Percentiles rank a stretch among this genome's conserved stretches.
phyloP scores from a whole-genome alignment of 1,140 invertebrate genomes.

The Halesus radiatus region DNA sequence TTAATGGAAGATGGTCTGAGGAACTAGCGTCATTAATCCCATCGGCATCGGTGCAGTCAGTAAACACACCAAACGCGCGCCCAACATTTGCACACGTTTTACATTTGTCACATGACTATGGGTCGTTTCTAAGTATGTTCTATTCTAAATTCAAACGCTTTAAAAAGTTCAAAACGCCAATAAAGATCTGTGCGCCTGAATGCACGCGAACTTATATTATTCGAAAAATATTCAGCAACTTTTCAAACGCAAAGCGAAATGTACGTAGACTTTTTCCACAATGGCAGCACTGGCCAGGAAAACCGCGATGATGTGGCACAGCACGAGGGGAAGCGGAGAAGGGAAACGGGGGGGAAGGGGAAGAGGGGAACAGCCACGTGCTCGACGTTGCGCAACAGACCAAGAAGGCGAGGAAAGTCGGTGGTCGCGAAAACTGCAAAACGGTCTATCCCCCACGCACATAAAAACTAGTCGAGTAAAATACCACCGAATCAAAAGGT shows the following conservation, averaged over 20 bases:
- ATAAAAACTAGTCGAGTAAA: neutral
- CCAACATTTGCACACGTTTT: too few species aligned
- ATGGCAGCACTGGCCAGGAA: neutral
- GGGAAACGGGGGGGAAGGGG: slow-evolving; percentile 51
- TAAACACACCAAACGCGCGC: too few species aligned
- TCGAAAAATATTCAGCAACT: neutral
- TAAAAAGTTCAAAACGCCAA: too few species aligned
- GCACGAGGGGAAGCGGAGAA: neutral
- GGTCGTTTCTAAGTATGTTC: neutral
- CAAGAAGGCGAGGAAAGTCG: slow-evolving; percentile 57
- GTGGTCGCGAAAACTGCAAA: slow-evolving; percentile 9
- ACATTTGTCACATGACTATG: too few species aligned
- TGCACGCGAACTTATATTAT: neutral
- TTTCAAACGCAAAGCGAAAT: neutral
- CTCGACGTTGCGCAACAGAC: slow-evolving; percentile 60
- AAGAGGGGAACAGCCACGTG: slow-evolving; percentile 59
- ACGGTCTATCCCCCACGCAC: neutral
- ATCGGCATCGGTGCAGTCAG: too few species aligned
- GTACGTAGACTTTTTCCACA: neutral
- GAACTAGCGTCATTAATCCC: too few species aligned
- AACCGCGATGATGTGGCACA: neutral
- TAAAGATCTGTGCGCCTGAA: neutral
- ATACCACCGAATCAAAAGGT: neutral
- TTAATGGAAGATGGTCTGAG: too few species aligned
- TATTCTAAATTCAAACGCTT: too few species aligned